phyloP scores from a whole-genome alignment of 2,888 invertebrate species.

The Argyresthia goedartella region DNA sequence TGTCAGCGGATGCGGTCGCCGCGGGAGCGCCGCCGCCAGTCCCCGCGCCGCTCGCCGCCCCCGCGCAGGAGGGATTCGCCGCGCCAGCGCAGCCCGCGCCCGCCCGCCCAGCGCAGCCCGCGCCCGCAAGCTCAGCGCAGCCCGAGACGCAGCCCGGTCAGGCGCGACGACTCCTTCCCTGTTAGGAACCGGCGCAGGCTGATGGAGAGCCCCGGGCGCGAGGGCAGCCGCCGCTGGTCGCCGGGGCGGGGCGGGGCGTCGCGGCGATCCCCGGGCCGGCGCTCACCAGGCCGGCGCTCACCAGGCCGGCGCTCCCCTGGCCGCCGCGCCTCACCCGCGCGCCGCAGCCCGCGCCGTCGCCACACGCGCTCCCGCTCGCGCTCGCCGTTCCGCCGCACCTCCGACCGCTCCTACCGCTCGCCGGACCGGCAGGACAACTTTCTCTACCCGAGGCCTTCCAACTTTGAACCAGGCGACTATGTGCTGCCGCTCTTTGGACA shows the following conservation, averaged over 20 bases:
- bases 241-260: constrained; percentile 3
- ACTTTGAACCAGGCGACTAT: too few relatives aligned
- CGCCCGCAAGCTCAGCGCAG: too few relatives aligned
- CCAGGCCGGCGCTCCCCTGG: constrained; percentile 14
- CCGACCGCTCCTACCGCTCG: too few relatives aligned
- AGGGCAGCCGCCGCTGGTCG: constrained; percentile 4
- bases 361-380: neutral
- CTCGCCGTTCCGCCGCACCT: neutral
- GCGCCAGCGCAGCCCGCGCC: constrained; percentile 13
- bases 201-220: constrained; percentile 7
- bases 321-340: constrained; percentile 8
- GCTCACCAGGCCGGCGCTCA: constrained; percentile 13
- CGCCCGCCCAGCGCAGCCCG: constrained; percentile 11
- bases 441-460: too few relatives aligned
- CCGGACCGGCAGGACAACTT: constrained; percentile 11
- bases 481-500: too few relatives aligned
- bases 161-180: neutral
- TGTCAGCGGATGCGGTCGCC: constrained; percentile 6
- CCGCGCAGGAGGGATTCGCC: constrained; percentile 9
- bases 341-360: neutral
- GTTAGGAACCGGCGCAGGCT: constrained; percentile 7
- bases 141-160: too few relatives aligned
- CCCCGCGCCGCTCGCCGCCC: constrained; percentile 13
- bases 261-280: constrained; percentile 3
- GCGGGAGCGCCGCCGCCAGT: constrained; percentile 3